phyloP scores from a whole-genome alignment of 2,888 invertebrate genomes.

The Eupithecia subumbrata region DNA sequence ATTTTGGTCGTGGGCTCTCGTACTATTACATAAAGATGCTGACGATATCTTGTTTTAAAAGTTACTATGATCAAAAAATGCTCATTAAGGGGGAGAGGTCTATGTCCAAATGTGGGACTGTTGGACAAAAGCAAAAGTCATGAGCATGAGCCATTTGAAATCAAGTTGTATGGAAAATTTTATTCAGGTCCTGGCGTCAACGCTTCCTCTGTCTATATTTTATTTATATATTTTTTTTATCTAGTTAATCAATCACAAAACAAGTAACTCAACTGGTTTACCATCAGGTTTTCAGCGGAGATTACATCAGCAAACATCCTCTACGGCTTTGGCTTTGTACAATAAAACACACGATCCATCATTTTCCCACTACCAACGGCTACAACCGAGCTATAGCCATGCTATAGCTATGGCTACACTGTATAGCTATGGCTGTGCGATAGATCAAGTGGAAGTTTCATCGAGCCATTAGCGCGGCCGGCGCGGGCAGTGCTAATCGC shows the following conservation, averaged over 20 bases:
- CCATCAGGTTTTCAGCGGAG: neutral
- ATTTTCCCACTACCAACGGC: neutral
- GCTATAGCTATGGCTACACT: neutral
- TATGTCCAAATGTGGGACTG: neutral
- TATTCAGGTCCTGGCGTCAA: neutral
- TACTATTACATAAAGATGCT: too few relatives aligned
- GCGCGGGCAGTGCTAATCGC: constrained; percentile 30
- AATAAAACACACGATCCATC: neutral
- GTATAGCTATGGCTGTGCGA: neutral
- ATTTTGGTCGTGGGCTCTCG: too few relatives aligned
- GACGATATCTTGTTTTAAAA: neutral
- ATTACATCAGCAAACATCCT: constrained; percentile 2
- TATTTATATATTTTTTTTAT: neutral
- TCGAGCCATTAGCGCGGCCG: constrained; percentile 31
- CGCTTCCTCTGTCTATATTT: neutral
- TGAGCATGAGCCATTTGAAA: neutral
- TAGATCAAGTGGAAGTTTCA: constrained; percentile 17
- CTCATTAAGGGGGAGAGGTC: neutral
- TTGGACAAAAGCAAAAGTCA: neutral
- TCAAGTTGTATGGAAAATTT: neutral
- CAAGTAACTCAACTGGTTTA: neutral
- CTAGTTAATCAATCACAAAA: neutral
- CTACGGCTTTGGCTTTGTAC: neutral
- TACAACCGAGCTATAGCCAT: neutral
- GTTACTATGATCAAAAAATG: neutral